A percentile compares a stretch with the other conserved stretches of the same genome.
Conservation (phyloP, 2,797 vertebrate genomes). For the Ataeniobius toweri region DNA sequence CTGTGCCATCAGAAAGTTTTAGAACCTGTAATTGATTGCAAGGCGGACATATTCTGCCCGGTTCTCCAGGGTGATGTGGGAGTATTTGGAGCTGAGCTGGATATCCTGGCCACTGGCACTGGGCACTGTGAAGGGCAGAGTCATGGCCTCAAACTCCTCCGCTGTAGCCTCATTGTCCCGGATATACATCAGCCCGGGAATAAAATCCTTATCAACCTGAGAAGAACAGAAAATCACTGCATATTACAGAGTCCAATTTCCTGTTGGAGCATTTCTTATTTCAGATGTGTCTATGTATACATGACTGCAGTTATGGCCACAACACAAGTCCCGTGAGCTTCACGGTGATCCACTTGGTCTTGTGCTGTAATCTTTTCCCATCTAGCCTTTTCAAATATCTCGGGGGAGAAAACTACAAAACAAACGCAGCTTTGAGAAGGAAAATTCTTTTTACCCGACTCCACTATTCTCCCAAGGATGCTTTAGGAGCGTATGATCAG, state of each 20-base stretch:
- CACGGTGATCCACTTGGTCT: slow-evolving; percentile 41
- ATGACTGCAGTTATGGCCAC: background rate
- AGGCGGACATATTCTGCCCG: slow-evolving; percentile 94
- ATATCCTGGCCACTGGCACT: slow-evolving; percentile 97
- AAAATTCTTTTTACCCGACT: slow-evolving; percentile 13
- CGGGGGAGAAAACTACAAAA: slow-evolving; percentile 60
- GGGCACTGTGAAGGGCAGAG: slow-evolving; percentile 95
- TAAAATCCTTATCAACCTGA: slow-evolving; percentile 99
- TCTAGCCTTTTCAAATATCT: slow-evolving; percentile 72
- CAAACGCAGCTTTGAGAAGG: slow-evolving; percentile 73
- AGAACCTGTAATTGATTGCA: slow-evolving; percentile 96
- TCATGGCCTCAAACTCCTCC: slow-evolving; percentile 98
- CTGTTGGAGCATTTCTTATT: background rate
- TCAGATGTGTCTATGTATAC: background rate
- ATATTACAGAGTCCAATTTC: background rate
- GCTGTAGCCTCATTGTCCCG: slow-evolving; percentile 96
- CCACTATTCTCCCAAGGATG: slow-evolving; percentile 29
- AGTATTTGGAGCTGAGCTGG: slow-evolving; percentile 94
- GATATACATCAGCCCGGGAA: slow-evolving; percentile 98
- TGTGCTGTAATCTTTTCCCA: slow-evolving; percentile 56
- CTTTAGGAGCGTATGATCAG: slow-evolving; percentile 77
- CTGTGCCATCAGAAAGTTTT: background rate
- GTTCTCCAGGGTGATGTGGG: slow-evolving; percentile 95
- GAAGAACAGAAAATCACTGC: background rate
- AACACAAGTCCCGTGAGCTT: slow-evolving; percentile 29